Base-by-base conservation (phyloP, 92 coral and sea anemone genomes). In the Pocillopora grandis region DNA sequence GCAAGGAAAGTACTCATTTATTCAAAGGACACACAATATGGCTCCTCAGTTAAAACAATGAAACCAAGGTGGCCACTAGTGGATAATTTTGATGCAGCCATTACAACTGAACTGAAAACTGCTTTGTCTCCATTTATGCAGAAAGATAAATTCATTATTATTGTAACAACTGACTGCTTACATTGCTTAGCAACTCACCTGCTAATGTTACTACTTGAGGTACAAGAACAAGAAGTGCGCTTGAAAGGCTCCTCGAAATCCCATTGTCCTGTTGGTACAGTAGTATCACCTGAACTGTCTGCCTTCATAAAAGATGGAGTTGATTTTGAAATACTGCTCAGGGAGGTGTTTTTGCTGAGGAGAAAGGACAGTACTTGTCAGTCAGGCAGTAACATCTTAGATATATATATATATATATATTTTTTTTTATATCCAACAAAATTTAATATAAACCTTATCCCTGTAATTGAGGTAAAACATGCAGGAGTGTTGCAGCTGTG, bases 181-280 rank as follows among this genome's bases (percentile, higher is more conserved):
- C 5, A 55, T 2, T 1, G 21, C 57, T 49, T 35, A 33, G 58
- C 5, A 42, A 42, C 85, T 63, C 90, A 94, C 95, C 99, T 93
- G 93, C 98, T 96, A 31, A 96, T 92, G 86, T 96, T 96, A 66
- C 99, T 96, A 78, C 95, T 96, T 36, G 99, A 96, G 10, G 99
- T 96, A 86, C 99, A 96, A 14, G 97, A 90, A 62, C 99, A 96
- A 2, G 98, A 90, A 55, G 91, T 96, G 61, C 99, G 94, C 84
- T 91, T 94, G 49, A 96, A 87, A 8, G 99, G 99, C 71, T 96
- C 99, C 80, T 96, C 98, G 66, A 94, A 94, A 62, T 96, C 98
- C 99, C 99, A 96, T 79, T 94, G 97, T 12, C 95, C 95, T 17
- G 84, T 61, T 60, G 92, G 86, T 66, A 84, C 89, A 31, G 86